phyloP scores from a whole-genome alignment of 2,888 invertebrate species.

The Lycia hirtaria region DNA sequence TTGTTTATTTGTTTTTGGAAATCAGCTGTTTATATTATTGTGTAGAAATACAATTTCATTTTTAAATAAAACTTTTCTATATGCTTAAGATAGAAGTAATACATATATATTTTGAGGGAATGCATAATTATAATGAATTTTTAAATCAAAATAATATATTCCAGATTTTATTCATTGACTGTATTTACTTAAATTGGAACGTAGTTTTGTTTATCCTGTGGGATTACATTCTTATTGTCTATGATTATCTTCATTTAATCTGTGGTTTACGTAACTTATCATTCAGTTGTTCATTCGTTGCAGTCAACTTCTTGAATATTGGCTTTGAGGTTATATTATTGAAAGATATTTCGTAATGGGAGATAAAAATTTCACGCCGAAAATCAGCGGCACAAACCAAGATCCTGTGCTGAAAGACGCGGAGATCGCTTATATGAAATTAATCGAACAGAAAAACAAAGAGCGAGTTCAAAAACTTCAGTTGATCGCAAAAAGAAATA shows the following conservation, averaged over 20 bases:
- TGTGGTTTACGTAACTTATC: too few relatives aligned
- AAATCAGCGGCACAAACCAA: constrained; percentile 62
- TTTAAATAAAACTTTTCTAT: neutral
- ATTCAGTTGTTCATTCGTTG: constrained; percentile 36
- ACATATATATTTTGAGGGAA: too few relatives aligned
- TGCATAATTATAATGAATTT: too few relatives aligned
- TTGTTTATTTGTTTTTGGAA: constrained; percentile 23
- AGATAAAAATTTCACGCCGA: constrained; percentile 70
- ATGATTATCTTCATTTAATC: constrained; percentile 26
- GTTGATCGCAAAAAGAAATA: constrained; percentile 87
- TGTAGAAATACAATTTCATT: too few relatives aligned
- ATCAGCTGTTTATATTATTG: constrained; percentile 49
- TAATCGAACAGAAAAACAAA: constrained; percentile 91
- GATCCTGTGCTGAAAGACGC: constrained; percentile 82
- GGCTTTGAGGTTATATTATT: constrained; percentile 57
- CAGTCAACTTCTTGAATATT: neutral
- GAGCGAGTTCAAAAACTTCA: constrained; percentile 89
- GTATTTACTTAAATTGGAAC: constrained; percentile 10
- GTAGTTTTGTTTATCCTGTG: neutral
- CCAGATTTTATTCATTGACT: neutral
- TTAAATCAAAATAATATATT: too few relatives aligned
- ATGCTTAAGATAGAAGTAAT: too few relatives aligned
- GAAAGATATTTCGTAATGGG: constrained; percentile 70
- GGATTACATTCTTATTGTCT: constrained; percentile 26
- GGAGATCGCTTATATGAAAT: constrained; percentile 91